These are phyloP conservation scores for Nephila pilipes DNA, from an alignment of 1,140 invertebrate genomes.

Conservation along the genomic window DNA sequence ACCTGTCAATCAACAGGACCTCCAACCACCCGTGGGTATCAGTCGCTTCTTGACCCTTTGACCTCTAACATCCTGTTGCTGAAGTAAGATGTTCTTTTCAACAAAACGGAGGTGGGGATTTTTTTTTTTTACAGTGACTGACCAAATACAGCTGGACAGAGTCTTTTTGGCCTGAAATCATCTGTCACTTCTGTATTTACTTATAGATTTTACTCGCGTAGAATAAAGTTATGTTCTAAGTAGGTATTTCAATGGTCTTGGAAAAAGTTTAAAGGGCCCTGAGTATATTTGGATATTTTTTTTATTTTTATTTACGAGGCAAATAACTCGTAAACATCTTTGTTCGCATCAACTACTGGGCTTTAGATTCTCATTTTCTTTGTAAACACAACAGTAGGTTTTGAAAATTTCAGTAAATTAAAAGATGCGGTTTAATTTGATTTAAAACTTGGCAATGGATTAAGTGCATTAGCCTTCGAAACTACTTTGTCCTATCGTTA, in stretches of 20 bases:
- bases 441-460: no score
- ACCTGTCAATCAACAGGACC: conserved; percentile 1
- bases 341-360: neutral
- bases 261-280: neutral
- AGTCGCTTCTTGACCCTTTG: conserved; percentile 47
- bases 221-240: neutral
- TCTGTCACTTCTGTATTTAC: conserved; percentile 50
- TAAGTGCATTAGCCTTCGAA: no score
- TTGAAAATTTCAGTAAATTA: no score
- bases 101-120: neutral
- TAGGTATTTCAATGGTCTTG: neutral
- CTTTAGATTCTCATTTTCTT: neutral
- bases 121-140: conserved; percentile 32
- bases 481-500: no score
- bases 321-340: neutral
- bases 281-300: neutral
- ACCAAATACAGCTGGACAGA: conserved; percentile 69
- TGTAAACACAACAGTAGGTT: no score
- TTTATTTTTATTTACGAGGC: neutral
- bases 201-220: neutral
- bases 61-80: conserved; percentile 23
- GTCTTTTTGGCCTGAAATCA: neutral
- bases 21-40: conserved; percentile 37
- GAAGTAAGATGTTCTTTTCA: conserved; percentile 23
- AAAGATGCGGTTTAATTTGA: no score